Base-by-base conservation (phyloP, 1,140 invertebrate species). In the Ips nitidus region DNA sequence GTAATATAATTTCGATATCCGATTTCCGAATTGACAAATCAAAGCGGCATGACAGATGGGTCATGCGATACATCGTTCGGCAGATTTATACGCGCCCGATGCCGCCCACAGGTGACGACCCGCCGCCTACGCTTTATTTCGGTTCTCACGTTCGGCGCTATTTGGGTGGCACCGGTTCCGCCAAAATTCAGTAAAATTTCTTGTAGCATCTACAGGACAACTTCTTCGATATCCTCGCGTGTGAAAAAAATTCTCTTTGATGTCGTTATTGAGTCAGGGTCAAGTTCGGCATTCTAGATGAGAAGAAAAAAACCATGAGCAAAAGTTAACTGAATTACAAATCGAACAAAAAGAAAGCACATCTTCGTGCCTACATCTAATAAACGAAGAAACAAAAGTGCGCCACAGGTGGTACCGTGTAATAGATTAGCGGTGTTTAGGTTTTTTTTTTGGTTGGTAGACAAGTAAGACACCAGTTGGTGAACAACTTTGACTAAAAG, bases 371-470 rank as follows among this genome's bases (percentile, higher is more conserved):
- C 53, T 56, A 50, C 47, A 50, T 50, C 47, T 2, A 50, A 50
- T 22, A 50, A 50, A 50, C 22, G 47, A 50, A 22, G 7, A 59
- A 37, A 59, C 57, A 59, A 59, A 56, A 59, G 39, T 39, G 8
- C 57, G 38, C 57, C 39, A 42, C 38, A 59, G 57, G 57, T 59
- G 57, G 57, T 59, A 41, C 57, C 57, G 37, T 59, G 39, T 59
- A 59, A 59, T 39, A 41, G 41, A 59, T 59, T 59, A 39, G 57
- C 41, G 41, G 41, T 36, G 57, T 36, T 41, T 41, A 59, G n/a
- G 5, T 41, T 41, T 59, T 59, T 59, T 8, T 50, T 50, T 50
- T 3, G 45, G 22, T 22, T 22, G 22, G 22, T 22, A 50, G 53
- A 38, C 53, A 7, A 41, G 57, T 59, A 59, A n/a, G 39, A 41